Base-by-base conservation (phyloP, 2,797 vertebrate species). In the Poeciliopsis infans region DNA sequence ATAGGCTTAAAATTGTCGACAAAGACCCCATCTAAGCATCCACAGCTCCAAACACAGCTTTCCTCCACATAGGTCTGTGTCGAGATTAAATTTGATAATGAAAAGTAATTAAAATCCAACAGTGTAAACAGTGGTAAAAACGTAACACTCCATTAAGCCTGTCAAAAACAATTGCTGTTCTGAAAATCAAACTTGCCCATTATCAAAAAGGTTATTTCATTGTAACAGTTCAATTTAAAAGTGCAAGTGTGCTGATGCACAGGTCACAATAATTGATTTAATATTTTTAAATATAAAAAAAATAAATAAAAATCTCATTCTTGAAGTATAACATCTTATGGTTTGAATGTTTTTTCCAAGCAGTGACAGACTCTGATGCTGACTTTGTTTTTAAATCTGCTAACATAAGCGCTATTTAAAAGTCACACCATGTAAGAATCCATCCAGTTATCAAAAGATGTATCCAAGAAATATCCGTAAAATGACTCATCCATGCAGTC, bases 401-500 rank as follows among this genome's bases (percentile, higher is more conserved):
- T 43, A 7, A 69, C 25, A 69, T n/a, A 2, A 69, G 12, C 11
- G 3, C 39, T 15, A 13, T 7, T 13, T 15, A 43, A 11, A 25
- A 12, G 11, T 43, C 10, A 69, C 12, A 69, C 66, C 39, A 69
- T 3, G 39, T n/a, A 68, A 66, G 25, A 66, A 66, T 61, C 59
- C 59, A 66, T 41, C 18, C 36, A 41, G 18, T 33, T 41, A 41
- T 39, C 33, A 23, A 68, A 68, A 4, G 36, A 41, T 11, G 41
- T 5, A 23, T 68, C 36, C 11, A 41, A 69, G 39, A 43, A 23
- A 69, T 64, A 33, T 64, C 7, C 61, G 3, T 18, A 68, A 25
- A 61, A 13, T 74, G 49, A 72, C 51, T 74, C 20, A 83, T 69
- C 53, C 31, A 72, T 16, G 53, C 8, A 51, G 45, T 59, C 74